Percentiles rank a stretch among this genome's conserved stretches.
Conservation (phyloP, 2,113 vertebrate genomes). For the Ceyx melanurus region DNA sequence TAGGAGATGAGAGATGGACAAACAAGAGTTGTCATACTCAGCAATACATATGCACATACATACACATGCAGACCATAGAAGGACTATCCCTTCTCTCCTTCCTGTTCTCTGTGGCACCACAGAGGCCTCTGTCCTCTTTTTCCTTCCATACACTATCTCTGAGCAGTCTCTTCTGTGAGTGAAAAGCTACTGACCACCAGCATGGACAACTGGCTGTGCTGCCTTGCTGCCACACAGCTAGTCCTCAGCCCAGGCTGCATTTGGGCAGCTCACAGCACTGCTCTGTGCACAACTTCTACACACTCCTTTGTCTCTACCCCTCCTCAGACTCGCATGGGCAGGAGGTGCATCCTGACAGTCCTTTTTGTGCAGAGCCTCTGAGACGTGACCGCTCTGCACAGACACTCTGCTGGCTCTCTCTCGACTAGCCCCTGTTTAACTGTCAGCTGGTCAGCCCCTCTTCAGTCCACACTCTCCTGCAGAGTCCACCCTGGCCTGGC, state of each 20-base stretch:
- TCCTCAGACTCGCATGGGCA: neutral
- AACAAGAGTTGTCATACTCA: neutral
- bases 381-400: neutral
- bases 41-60: too few species aligned
- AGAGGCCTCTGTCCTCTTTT: neutral
- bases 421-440: neutral
- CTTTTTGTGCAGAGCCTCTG: neutral
- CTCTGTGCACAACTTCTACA: neutral
- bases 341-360: too few species aligned
- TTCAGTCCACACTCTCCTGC: neutral
- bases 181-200: neutral
- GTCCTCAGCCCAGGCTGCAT: neutral
- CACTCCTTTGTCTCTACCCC: neutral
- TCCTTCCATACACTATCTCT: neutral
- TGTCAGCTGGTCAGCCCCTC: neutral
- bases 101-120: neutral
- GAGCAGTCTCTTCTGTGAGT: neutral
- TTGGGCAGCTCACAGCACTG: neutral
- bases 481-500: neutral
- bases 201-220: neutral
- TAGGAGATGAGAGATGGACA: neutral
- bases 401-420: neutral
- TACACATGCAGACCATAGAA: neutral
- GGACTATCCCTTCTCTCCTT: neutral
- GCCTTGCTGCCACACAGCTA: neutral